Percentiles rank a stretch among this genome's conserved stretches.
Evolutionary conservation across 2,113 vertebrate species (phyloP).

Genomic region (Rafetus swinhoei): DNA sequence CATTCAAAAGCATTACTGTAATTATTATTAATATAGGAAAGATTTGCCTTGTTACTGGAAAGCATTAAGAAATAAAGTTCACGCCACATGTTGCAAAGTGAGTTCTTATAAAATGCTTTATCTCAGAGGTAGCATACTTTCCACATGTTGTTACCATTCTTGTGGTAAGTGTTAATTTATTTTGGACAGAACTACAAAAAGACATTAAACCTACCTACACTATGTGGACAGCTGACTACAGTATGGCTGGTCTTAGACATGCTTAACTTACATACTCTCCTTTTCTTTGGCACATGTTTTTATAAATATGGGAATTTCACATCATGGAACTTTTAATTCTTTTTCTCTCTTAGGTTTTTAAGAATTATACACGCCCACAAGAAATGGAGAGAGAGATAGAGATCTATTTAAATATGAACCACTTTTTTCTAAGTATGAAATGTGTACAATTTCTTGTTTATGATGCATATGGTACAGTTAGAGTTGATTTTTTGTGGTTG

Average conservation of each 20-base stretch:
- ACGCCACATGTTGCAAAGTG: not conserved
- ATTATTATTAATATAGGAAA: not conserved
- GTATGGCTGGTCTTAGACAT: not conserved
- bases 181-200: not conserved
- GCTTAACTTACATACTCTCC: not conserved
- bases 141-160: not conserved
- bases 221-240: rapidly evolving
- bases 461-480: not conserved
- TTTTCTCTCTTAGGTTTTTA: not conserved
- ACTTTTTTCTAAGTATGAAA: not conserved
- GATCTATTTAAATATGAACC: not conserved
- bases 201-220: not conserved
- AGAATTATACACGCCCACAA: rapidly evolving
- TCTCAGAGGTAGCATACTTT: not conserved
- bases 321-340: not conserved
- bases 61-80: not conserved
- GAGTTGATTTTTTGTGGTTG: not conserved
- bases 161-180: not conserved
- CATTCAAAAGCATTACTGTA: not conserved
- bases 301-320: not conserved
- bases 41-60: conserved; percentile 18
- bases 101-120: not conserved
- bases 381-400: not conserved
- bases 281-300: not conserved
- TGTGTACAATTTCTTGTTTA: not conserved